Conservation (phyloP, 2,888 invertebrate species). For the Ochropleura plecta region DNA sequence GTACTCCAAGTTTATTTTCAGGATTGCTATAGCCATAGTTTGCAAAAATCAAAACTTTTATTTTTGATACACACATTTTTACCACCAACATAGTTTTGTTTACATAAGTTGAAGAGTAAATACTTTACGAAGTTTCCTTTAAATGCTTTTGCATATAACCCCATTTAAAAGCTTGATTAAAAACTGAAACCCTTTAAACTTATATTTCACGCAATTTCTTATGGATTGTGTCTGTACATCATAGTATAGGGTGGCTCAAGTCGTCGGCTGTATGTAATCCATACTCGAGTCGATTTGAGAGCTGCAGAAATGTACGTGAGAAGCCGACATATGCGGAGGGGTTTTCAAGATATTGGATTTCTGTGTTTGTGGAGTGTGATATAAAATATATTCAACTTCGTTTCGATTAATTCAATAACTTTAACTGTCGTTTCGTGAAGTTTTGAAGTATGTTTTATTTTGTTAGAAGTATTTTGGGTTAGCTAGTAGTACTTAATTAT, state of each 20-base stretch:
- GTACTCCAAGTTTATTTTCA: neutral
- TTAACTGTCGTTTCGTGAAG: neutral
- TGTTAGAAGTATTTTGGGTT: too few species aligned
- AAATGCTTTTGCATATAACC: too few species aligned
- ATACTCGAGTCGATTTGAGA: constrained; percentile 85
- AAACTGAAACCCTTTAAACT: neutral
- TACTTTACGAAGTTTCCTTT: neutral
- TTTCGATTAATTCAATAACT: neutral
- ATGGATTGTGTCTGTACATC: constrained; percentile 62
- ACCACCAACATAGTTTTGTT: neutral
- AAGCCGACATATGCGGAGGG: constrained; percentile 67
- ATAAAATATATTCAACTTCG: constrained; percentile 14
- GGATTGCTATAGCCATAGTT: neutral
- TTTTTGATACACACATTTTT: fast-evolving
- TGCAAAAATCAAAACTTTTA: neutral
- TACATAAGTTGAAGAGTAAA: neutral
- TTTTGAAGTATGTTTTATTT: neutral
- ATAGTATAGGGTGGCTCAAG: constrained; percentile 81
- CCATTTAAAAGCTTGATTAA: constrained; percentile 5
- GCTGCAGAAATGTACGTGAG: constrained; percentile 84
- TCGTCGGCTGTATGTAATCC: constrained; percentile 84
- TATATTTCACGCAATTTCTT: constrained; percentile 60
- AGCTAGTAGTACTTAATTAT: neutral
- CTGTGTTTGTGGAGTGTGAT: constrained; percentile 55
- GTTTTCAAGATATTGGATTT: constrained; percentile 69